These are phyloP conservation scores for Parnassius apollo DNA, from an alignment of 2,888 invertebrate species.

Conservation along the genomic window DNA sequence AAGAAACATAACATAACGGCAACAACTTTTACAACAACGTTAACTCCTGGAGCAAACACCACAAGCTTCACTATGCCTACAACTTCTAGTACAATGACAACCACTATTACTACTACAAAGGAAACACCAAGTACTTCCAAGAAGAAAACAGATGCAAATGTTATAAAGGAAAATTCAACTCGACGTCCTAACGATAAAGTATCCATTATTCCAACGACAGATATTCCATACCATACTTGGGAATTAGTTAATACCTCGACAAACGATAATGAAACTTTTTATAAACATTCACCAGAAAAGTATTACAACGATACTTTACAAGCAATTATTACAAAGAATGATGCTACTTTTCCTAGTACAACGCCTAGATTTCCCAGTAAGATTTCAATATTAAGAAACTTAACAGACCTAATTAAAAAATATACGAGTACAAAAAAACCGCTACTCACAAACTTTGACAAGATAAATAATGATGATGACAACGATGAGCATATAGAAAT, in stretches of 20 bases:
- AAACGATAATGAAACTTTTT: slow-evolving; percentile 61
- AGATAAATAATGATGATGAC: slow-evolving; percentile 40
- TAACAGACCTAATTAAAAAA: slow-evolving; percentile 84
- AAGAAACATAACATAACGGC: slow-evolving; percentile 53
- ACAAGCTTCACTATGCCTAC: slow-evolving; percentile 23
- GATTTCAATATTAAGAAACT: slow-evolving; percentile 79
- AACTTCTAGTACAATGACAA: slow-evolving; percentile 30
- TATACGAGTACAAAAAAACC: slow-evolving; percentile 74
- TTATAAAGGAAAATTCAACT: slow-evolving; percentile 50
- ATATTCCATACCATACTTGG: slow-evolving; percentile 74
- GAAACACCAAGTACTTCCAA: background rate
- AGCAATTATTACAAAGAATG: slow-evolving; percentile 83
- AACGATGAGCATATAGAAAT: slow-evolving; percentile 57
- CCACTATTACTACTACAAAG: slow-evolving; percentile 28
- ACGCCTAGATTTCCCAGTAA: slow-evolving; percentile 68
- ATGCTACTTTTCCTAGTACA: slow-evolving; percentile 65
- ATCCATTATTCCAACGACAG: slow-evolving; percentile 69
- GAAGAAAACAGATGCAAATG: slow-evolving; percentile 25
- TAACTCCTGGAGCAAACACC: slow-evolving; percentile 32
- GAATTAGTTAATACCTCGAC: slow-evolving; percentile 81
- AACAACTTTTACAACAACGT: slow-evolving; percentile 24
- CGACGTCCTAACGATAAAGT: slow-evolving; percentile 73
- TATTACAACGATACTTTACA: slow-evolving; percentile 83
- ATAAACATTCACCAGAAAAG: slow-evolving; percentile 72
- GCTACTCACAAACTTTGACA: slow-evolving; percentile 36